phyloP scores from a whole-genome alignment of 1,140 invertebrate species.

The Cyclina sinensis region DNA sequence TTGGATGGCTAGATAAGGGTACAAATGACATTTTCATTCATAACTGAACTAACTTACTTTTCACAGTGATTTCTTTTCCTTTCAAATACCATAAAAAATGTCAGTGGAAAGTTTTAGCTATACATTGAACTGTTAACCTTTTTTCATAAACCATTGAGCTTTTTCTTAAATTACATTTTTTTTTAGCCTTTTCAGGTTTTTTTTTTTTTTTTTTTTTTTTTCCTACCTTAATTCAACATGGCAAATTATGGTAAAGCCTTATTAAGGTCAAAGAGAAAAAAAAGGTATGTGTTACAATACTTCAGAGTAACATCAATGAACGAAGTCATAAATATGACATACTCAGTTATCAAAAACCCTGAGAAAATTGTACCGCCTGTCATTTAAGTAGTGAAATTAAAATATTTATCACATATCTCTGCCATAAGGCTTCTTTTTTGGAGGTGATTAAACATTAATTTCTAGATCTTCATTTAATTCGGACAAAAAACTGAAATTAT shows the following conservation, averaged over 20 bases:
- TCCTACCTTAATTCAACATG: neutral
- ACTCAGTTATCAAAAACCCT: neutral
- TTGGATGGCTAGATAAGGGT: too few species aligned
- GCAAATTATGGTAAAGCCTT: neutral
- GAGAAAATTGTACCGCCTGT: slow-evolving; percentile 20
- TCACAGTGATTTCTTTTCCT: neutral
- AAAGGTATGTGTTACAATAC: neutral
- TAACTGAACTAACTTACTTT: neutral
- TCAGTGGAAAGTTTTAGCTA: neutral
- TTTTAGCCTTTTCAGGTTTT: neutral
- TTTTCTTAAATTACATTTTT: neutral
- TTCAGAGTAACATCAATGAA: neutral
- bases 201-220: neutral
- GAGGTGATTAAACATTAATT: slow-evolving; percentile 20
- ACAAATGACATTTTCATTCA: slow-evolving; percentile 16
- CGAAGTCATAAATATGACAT: neutral
- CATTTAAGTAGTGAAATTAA: slow-evolving; percentile 27
- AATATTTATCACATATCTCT: slow-evolving; percentile 42
- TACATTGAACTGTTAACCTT: neutral
- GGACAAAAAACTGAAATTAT: neutral
- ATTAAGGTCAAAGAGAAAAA: neutral
- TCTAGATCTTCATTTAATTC: slow-evolving; percentile 22
- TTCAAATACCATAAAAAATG: neutral
- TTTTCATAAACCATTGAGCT: neutral
- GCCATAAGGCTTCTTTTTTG: slow-evolving; percentile 38